Evolutionary conservation across 1,140 invertebrate species (phyloP), one percentile per base, ranked within the genome.

Genomic region (Ridgeia piscesae): DNA sequence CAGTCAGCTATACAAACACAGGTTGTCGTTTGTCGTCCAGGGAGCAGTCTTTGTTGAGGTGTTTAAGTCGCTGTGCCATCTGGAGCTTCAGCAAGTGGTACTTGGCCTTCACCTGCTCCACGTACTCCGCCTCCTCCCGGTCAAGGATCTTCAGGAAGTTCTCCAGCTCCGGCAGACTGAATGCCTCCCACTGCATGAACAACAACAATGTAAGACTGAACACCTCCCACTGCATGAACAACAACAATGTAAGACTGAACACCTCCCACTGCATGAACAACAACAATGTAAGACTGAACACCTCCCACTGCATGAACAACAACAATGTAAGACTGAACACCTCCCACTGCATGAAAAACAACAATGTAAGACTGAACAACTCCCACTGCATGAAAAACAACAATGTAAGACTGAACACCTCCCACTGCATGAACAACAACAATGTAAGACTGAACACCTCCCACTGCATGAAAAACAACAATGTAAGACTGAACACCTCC

Each of bases 121-220:
- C 94, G 92, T 97, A 96, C 92, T 97, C 97, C 33, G 96, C 95
- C 94, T 97, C 97, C 94, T 97, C 97, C 42, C 96, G 95, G 92
- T 97, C 96, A 89, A 97, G 93, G 33, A 97, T 97, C 88, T 95
- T 94, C 35, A 97, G 94, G 94, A 97, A 97, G 94, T 97, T 97
- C 33, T 95, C 95, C 91, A 97, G 94, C 94, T 97, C 97, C 50
- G 97, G 97, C n/a, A 96, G 93, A 92, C 96, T 96, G 94, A 97
- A 97, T 27, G 96, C 96, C 92, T 97, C 97, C 97, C 97, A 97
- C 96, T 97, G 42, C 11, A 42, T n/a, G 11, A 42, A 42, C 42
- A 42, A 42, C 42, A 42, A 42, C 42, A 94, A 97, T 48, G 97
- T 97, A 27, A 96, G 93, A 92, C 96, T 96, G 94, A 97, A 97